These are phyloP conservation scores for Acanthosepion pharaonis DNA, from an alignment of 2,888 invertebrate genomes.

Conservation along the genomic window DNA sequence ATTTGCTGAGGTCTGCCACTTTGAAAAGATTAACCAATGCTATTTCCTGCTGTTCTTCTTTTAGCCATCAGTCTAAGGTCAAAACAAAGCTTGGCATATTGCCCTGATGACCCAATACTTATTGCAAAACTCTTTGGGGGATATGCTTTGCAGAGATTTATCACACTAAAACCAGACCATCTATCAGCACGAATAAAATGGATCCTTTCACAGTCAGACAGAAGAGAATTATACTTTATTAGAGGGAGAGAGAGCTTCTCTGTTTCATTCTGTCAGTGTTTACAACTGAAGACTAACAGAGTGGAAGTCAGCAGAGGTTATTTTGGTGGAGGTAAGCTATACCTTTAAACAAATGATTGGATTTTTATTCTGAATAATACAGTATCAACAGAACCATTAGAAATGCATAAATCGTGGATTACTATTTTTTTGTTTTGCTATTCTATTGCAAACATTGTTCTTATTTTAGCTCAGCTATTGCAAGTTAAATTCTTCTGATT, in stretches of 20 bases:
- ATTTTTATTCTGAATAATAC: background rate
- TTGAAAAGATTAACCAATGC: background rate
- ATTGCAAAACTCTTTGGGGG: background rate
- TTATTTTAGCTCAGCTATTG: no score
- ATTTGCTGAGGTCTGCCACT: constrained; percentile 7
- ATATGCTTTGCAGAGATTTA: background rate
- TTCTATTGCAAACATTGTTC: no score
- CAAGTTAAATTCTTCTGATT: no score
- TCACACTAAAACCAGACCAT: background rate
- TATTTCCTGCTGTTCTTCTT: background rate
- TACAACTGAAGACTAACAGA: background rate
- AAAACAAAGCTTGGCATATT: constrained; percentile 33
- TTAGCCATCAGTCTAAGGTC: background rate
- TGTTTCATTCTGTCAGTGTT: background rate
- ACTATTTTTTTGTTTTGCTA: no score
- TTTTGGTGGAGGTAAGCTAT: background rate
- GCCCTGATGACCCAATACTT: background rate
- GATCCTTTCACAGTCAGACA: background rate
- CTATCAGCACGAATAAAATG: constrained; percentile 24
- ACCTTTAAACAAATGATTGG: background rate
- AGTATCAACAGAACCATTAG: background rate
- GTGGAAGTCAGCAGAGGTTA: background rate
- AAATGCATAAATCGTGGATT: no score
- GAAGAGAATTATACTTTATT: constrained; percentile 11
- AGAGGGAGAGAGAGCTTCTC: background rate